phyloP scores from a whole-genome alignment of 2,113 vertebrate species.

The Odocoileus virginianus region DNA sequence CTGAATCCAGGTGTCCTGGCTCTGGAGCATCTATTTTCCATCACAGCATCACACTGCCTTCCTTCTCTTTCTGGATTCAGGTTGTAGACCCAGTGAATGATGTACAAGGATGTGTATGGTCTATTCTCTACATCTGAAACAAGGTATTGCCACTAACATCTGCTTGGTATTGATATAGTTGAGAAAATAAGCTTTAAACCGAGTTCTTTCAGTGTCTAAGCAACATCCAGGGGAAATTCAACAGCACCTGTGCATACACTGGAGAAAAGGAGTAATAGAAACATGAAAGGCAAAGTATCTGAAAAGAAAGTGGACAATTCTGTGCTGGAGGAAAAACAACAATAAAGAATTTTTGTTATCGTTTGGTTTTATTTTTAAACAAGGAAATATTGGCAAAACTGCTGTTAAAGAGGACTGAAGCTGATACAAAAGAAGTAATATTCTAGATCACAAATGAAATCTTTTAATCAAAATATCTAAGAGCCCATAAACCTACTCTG shows the following conservation, averaged over 20 bases:
- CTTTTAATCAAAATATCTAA: neutral
- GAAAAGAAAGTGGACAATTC: neutral
- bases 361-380: neutral
- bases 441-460: neutral
- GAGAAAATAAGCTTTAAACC: neutral
- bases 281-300: neutral
- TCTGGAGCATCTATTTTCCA: neutral
- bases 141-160: neutral
- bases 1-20: neutral
- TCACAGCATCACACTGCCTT: rapidly evolving
- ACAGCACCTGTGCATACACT: neutral
- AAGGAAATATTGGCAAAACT: neutral
- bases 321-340: neutral
- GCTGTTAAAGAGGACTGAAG: neutral
- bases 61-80: neutral
- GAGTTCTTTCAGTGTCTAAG: neutral
- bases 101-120: rapidly evolving
- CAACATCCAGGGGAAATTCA: neutral
- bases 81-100: rapidly evolving
- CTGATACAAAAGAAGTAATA: neutral
- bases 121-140: neutral
- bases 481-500: neutral
- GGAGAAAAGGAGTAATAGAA: neutral
- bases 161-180: neutral
- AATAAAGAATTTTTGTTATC: neutral